A percentile compares a stretch with the other conserved stretches of the same genome.
phyloP scores from a whole-genome alignment of 2,113 vertebrate genomes.

The Sturnira hondurensis region DNA sequence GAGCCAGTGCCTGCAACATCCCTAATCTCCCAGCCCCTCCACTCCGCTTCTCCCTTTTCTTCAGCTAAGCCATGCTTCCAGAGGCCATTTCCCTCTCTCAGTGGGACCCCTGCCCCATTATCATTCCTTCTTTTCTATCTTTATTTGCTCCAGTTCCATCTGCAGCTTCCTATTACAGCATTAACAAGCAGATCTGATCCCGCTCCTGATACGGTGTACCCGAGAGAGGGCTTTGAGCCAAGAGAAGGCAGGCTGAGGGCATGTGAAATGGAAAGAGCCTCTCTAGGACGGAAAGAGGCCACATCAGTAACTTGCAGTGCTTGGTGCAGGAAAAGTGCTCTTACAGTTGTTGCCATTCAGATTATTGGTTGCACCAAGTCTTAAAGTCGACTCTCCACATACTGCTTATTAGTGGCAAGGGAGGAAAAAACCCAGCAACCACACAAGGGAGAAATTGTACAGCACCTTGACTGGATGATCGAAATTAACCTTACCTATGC shows the following conservation, averaged over 20 bases:
- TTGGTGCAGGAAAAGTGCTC: too few species aligned
- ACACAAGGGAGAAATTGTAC: neutral
- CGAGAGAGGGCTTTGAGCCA: neutral
- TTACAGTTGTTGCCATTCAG: neutral
- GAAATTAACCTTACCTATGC: neutral
- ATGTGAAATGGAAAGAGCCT: neutral
- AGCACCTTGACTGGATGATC: neutral
- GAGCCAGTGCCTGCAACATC: neutral
- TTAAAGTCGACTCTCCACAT: neutral
- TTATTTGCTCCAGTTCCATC: conserved; percentile 8
- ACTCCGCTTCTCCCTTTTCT: neutral
- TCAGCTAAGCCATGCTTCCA: neutral
- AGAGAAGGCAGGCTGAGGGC: neutral
- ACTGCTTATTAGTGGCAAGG: neutral
- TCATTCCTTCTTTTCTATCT: neutral
- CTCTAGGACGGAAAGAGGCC: neutral
- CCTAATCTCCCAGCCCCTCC: neutral
- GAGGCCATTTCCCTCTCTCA: neutral
- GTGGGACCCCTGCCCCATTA: neutral
- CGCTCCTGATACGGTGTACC: rapidly evolving
- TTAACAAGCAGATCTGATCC: neutral
- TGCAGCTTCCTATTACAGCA: neutral
- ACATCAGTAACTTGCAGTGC: neutral
- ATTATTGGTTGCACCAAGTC: neutral
- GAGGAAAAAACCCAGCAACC: neutral